phyloP scores from a whole-genome alignment of 2,797 vertebrate species.

The Pelochelys cantorii region DNA sequence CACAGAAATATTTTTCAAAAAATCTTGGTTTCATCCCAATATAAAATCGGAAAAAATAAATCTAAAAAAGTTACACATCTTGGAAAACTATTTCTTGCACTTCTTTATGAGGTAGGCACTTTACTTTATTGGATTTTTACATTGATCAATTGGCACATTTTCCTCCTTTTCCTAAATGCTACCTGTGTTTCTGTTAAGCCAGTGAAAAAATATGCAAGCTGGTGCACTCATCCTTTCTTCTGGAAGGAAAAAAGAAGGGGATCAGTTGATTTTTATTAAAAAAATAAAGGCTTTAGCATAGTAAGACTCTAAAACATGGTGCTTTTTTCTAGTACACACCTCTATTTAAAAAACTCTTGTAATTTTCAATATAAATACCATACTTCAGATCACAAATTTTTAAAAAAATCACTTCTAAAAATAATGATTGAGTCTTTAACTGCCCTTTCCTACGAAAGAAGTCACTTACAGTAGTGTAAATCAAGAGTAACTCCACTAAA shows the following conservation, averaged over 20 bases:
- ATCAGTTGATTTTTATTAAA: not conserved
- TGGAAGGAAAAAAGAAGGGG: not conserved
- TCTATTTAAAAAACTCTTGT: not conserved
- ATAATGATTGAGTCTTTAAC: not conserved
- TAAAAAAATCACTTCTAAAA: not conserved
- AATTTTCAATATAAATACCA: not conserved
- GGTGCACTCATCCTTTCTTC: not conserved
- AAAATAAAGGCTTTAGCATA: not conserved
- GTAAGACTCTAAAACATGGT: not conserved
- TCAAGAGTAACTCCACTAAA: constrained; percentile 31
- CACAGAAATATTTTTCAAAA: too few relatives aligned
- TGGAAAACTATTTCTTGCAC: not conserved
- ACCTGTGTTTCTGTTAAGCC: not conserved
- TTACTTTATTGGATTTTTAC: not conserved
- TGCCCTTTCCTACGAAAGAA: constrained; percentile 11
- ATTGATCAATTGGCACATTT: not conserved
- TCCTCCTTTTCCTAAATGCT: not conserved
- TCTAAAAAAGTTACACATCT: not conserved
- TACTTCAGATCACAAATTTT: not conserved
- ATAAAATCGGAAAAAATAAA: not conserved
- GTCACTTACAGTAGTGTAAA: not conserved
- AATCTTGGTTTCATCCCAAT: not conserved
- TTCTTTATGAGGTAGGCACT: too few relatives aligned
- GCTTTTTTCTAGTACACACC: not conserved
- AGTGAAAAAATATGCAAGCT: not conserved